A percentile compares a stretch with the other conserved stretches of the same genome.
These are phyloP conservation scores for Enteromius radiatus DNA, from an alignment of 2,797 vertebrate genomes.

Conservation along the genomic window DNA sequence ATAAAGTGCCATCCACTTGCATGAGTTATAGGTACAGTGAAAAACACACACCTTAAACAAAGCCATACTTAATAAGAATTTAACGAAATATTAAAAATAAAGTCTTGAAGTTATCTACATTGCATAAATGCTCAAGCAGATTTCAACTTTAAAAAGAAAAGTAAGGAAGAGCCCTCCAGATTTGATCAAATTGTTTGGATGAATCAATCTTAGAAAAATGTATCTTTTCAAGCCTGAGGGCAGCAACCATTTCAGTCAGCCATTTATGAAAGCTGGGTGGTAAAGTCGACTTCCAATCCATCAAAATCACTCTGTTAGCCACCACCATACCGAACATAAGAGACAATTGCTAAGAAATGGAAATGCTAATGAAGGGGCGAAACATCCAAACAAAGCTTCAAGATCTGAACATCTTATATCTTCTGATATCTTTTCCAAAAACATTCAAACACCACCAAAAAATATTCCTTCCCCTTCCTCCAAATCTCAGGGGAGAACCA, in stretches of 20 bases:
- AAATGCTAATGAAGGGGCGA: too few species aligned
- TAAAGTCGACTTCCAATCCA: background rate
- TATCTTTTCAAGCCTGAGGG: background rate
- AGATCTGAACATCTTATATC: background rate
- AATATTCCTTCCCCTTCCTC: background rate
- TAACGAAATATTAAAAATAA: too few species aligned
- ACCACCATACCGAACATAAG: background rate
- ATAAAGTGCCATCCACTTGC: too few species aligned
- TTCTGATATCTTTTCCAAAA: background rate
- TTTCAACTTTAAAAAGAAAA: background rate
- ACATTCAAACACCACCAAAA: background rate
- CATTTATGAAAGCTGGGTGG: background rate
- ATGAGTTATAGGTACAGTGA: too few species aligned
- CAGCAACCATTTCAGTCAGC: background rate
- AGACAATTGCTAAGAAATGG: background rate
- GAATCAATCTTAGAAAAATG: background rate
- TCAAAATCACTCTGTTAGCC: background rate
- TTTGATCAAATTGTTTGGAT: background rate
- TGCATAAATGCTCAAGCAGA: background rate
- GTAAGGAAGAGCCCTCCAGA: background rate
- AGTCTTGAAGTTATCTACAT: background rate
- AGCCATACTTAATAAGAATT: too few species aligned
- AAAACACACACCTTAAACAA: too few species aligned
- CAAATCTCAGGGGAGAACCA: background rate
- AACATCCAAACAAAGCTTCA: conserved; percentile 1